Percentiles rank a stretch among this genome's conserved stretches.
Conservation (phyloP, 2,888 invertebrate genomes). For the Hypomecis punctinalis region DNA sequence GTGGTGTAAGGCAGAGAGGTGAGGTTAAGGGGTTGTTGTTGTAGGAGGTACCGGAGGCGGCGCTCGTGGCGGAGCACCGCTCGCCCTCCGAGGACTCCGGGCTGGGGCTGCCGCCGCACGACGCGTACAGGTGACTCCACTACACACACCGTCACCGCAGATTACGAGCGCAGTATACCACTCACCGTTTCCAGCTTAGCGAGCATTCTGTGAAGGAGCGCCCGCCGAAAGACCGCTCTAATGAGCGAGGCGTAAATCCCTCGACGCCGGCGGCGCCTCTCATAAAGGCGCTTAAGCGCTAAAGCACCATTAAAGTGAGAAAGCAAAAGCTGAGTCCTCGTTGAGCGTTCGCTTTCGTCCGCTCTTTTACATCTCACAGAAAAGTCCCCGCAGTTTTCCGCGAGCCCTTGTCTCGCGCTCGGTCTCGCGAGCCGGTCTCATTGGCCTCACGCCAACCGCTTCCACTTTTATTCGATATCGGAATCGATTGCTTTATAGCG, state of each 20-base stretch:
- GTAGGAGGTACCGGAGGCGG: constrained; percentile 84
- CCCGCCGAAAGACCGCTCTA: constrained; percentile 49
- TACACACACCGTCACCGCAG: constrained; percentile 38
- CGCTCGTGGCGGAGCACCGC: constrained; percentile 89
- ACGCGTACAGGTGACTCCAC: constrained; percentile 88
- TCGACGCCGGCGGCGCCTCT: constrained; percentile 57
- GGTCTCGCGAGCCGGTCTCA: constrained; percentile 61
- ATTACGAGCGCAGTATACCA: constrained; percentile 9
- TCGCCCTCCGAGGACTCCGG: constrained; percentile 98
- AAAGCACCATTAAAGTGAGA: constrained; percentile 69
- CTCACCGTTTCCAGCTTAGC: neutral
- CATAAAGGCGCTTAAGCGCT: constrained; percentile 65
- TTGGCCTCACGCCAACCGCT: constrained; percentile 75
- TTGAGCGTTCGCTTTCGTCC: constrained; percentile 71
- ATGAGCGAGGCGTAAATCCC: constrained; percentile 67
- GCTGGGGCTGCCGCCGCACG: constrained; percentile 93
- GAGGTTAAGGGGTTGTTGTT: constrained; percentile 85
- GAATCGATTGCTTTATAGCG: constrained; percentile 78
- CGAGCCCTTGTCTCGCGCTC: constrained; percentile 62
- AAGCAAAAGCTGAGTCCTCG: constrained; percentile 72
- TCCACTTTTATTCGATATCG: constrained; percentile 72
- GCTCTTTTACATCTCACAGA: constrained; percentile 71
- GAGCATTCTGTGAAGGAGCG: constrained; percentile 16
- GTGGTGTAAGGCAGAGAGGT: constrained; percentile 57
- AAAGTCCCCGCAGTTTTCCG: constrained; percentile 67